Evolutionary conservation across 2,113 vertebrate genomes (phyloP).

Genomic region (Dicentrarchus labrax): DNA sequence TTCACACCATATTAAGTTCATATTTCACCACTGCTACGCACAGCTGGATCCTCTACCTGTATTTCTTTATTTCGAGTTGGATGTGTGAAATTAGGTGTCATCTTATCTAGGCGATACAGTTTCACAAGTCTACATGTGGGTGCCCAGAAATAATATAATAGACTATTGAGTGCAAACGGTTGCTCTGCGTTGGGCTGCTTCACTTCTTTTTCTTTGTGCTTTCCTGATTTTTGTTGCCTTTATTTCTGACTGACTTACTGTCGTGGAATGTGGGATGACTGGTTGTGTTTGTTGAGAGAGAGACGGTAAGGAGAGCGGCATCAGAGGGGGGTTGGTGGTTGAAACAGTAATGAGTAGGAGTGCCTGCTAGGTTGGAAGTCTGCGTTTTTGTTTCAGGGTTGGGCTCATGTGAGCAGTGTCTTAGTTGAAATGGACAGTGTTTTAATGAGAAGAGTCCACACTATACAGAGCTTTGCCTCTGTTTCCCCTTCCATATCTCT

Average conservation of each 20-base stretch:
- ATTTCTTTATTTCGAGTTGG: slow-evolving; percentile 45
- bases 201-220: slow-evolving; percentile 10
- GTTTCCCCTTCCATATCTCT: slow-evolving; percentile 48
- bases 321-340: slow-evolving; percentile 56
- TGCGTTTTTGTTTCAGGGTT: slow-evolving; percentile 50
- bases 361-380: slow-evolving; percentile 46
- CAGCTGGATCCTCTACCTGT: slow-evolving; percentile 77
- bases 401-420: slow-evolving; percentile 33
- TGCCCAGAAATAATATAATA: slow-evolving; percentile 14
- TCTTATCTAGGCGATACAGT: slow-evolving; percentile 59
- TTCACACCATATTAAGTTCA: slow-evolving; percentile 79
- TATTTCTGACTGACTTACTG: slow-evolving; percentile 58
- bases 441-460: slow-evolving; percentile 64
- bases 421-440: slow-evolving; percentile 32
- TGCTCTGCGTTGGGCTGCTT: background rate
- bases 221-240: slow-evolving; percentile 48
- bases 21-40: slow-evolving; percentile 66
- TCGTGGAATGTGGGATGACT: slow-evolving; percentile 83
- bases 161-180: background rate
- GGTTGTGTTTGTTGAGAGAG: slow-evolving; percentile 77
- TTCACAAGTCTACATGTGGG: slow-evolving; percentile 61
- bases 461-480: slow-evolving; percentile 41
- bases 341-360: slow-evolving; percentile 65
- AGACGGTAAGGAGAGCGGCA: slow-evolving; percentile 51
- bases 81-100: slow-evolving; percentile 70